Evolutionary conservation across 2,888 invertebrate genomes (phyloP).

Genomic region (Agrochola lychnidis): DNA sequence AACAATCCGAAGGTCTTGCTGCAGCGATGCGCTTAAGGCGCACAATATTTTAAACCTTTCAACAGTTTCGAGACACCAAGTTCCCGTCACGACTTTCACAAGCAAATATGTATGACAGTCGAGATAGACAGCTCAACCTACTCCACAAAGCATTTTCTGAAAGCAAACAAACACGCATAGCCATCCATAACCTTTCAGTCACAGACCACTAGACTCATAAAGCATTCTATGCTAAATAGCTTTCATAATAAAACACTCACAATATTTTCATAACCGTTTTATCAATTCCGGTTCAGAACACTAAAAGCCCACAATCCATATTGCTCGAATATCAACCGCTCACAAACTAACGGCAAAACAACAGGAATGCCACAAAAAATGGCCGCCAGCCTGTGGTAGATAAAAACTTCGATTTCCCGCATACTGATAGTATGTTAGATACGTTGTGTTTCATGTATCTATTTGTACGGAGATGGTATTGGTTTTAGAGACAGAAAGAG

Average conservation of each 20-base stretch:
- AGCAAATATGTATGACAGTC: too few relatives aligned
- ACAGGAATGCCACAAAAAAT: conserved; percentile 26
- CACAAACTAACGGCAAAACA: conserved; percentile 31
- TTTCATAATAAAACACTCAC: conserved; percentile 15
- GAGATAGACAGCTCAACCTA: too few relatives aligned
- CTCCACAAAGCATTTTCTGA: too few relatives aligned
- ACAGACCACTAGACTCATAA: conserved; percentile 19
- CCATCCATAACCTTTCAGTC: conserved; percentile 2
- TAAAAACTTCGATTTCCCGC: conserved; percentile 58
- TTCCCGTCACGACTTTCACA: too few relatives aligned
- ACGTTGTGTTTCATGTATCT: conserved; percentile 22
- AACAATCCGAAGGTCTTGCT: too few relatives aligned
- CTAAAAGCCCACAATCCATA: conserved; percentile 39
- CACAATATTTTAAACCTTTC: too few relatives aligned
- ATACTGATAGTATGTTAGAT: conserved; percentile 50
- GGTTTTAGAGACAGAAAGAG: neutral
- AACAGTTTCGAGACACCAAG: too few relatives aligned
- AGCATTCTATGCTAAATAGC: conserved; percentile 12
- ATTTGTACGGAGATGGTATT: conserved; percentile 31
- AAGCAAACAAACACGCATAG: neutral
- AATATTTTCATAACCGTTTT: conserved; percentile 38
- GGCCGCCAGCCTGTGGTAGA: conserved; percentile 39
- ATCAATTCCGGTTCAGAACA: conserved; percentile 32
- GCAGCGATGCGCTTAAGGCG: too few relatives aligned
- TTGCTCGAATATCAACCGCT: conserved; percentile 33